phyloP scores from a whole-genome alignment of 2,113 vertebrate species.

The Salvelinus namaycush region DNA sequence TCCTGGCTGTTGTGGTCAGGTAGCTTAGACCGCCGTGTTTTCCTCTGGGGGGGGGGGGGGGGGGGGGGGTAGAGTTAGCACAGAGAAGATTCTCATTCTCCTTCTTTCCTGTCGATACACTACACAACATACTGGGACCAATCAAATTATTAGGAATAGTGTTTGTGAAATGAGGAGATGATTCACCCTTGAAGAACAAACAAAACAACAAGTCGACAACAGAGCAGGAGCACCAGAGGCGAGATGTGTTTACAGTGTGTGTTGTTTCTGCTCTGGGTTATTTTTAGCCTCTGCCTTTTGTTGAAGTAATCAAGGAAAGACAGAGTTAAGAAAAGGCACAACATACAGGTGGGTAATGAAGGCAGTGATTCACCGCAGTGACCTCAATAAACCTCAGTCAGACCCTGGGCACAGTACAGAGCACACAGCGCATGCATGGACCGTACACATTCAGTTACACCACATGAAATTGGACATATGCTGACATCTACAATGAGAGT shows the following conservation, averaged over 20 bases:
- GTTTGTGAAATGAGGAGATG: neutral
- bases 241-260: slow-evolving; percentile 47
- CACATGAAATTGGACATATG: neutral
- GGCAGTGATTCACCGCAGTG: slow-evolving; percentile 33
- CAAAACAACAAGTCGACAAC: slow-evolving; percentile 18
- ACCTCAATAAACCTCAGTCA: slow-evolving; percentile 27
- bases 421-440: neutral
- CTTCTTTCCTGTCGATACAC: no score
- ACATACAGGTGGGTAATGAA: slow-evolving; percentile 23
- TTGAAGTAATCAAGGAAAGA: slow-evolving; percentile 49
- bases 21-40: slow-evolving; percentile 81
- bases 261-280: slow-evolving; percentile 33
- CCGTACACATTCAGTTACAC: neutral
- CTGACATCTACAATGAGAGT: neutral
- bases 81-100: neutral
- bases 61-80: slow-evolving; percentile 5
- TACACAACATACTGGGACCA: neutral
- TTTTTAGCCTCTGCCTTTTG: slow-evolving; percentile 54
- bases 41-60: slow-evolving; percentile 67
- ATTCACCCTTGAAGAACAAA: slow-evolving; percentile 36
- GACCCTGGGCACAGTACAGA: slow-evolving; percentile 1
- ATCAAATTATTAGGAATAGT: neutral
- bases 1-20: slow-evolving; percentile 87
- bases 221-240: slow-evolving; percentile 24
- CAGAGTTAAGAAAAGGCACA: slow-evolving; percentile 27